Evolutionary conservation across 1,140 invertebrate species (phyloP).

Genomic region (Harpegnathos saltator): DNA sequence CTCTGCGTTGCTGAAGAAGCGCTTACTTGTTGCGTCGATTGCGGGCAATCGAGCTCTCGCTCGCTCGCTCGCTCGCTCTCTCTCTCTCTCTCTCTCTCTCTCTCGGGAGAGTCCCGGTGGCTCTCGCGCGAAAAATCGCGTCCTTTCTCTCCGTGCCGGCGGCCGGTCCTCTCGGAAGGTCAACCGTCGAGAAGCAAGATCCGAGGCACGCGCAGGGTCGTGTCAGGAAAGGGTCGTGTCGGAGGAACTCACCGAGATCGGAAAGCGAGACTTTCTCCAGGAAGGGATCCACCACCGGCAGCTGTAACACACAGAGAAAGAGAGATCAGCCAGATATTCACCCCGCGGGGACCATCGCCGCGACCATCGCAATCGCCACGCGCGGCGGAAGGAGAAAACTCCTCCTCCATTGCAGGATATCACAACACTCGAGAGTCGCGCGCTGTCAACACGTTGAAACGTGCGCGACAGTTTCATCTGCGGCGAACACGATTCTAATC

Average conservation of each 20-base stretch:
- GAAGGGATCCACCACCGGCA: constrained; percentile 95
- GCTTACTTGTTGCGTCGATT: constrained; percentile 11
- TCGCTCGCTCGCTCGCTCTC: no score
- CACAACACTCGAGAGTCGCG: no score
- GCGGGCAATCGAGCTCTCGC: neutral
- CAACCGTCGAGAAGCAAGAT: neutral
- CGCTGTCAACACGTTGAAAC: no score
- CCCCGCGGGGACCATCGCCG: no score
- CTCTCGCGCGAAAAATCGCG: neutral
- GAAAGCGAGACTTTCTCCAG: constrained; percentile 94
- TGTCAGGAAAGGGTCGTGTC: neutral
- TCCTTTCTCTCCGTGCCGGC: neutral
- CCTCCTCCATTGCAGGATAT: no score
- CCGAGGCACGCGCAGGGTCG: no score
- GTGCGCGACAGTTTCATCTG: no score
- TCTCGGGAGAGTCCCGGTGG: no score
- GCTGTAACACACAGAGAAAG: constrained; percentile 88
- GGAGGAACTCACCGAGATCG: constrained; percentile 91
- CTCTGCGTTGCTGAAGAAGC: neutral
- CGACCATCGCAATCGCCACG: neutral
- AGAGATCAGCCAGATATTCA: constrained; percentile 29
- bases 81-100: no score
- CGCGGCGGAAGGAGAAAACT: no score
- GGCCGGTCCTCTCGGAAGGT: neutral
- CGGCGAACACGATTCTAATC: no score